These are phyloP conservation scores for Megalonaias nervosa DNA, from an alignment of 1,140 invertebrate genomes.

Conservation along the genomic window DNA sequence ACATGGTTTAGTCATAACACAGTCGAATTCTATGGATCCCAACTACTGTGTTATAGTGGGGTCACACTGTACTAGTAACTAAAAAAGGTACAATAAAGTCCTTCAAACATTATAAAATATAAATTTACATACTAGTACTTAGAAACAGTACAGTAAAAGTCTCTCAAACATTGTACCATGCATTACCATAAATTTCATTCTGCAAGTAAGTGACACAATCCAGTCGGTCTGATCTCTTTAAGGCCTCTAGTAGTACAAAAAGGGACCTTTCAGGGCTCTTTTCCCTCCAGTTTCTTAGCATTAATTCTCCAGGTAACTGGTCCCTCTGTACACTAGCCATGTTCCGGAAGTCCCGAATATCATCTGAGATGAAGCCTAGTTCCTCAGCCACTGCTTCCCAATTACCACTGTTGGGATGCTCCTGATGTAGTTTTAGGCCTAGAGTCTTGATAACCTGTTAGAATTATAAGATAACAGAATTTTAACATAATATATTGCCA, in stretches of 20 bases:
- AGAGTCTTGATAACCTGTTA: conserved; percentile 17
- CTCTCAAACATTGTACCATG: neutral
- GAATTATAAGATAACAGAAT: no score
- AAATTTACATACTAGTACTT: no score
- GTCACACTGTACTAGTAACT: no score
- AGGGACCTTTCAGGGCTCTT: conserved; percentile 1
- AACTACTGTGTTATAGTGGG: no score
- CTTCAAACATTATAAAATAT: no score
- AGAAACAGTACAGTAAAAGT: no score
- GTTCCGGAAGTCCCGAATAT: conserved; percentile 15
- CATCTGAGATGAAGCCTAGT: conserved; percentile 15
- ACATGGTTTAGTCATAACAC: no score
- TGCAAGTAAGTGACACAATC: conserved; percentile 23
- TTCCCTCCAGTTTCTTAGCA: conserved; percentile 20
- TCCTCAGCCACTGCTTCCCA: conserved; percentile 30
- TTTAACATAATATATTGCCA: no score
- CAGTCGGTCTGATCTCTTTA: conserved; percentile 3
- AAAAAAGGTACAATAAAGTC: no score
- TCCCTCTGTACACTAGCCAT: conserved; percentile 11
- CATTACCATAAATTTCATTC: conserved; percentile 24
- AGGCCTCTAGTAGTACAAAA: conserved; percentile 21
- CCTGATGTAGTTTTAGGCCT: conserved; percentile 15
- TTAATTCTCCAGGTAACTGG: conserved; percentile 7
- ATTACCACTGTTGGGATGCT: conserved; percentile 11
- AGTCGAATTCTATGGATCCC: no score